Conservation (phyloP, 2,113 vertebrate species). For the Mellivora capensis region DNA sequence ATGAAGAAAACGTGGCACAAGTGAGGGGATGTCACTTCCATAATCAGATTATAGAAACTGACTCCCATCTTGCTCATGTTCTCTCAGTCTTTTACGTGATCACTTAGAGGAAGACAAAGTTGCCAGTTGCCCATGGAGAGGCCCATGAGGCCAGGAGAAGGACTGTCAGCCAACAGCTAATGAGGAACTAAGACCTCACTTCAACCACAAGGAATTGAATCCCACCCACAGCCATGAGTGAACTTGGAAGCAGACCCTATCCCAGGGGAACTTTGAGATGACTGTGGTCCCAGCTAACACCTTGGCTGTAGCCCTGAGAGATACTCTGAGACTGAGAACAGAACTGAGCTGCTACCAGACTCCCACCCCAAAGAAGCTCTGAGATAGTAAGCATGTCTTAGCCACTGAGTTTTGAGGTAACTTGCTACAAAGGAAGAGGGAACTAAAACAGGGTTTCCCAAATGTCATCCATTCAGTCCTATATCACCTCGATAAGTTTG, state of each 20-base stretch:
- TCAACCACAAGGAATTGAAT: not conserved
- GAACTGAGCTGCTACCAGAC: not conserved
- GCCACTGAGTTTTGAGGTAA: not conserved
- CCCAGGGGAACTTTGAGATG: no score
- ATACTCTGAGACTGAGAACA: not conserved
- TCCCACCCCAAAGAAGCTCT: not conserved
- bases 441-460: not conserved
- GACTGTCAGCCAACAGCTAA: not conserved
- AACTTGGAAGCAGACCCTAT: not conserved
- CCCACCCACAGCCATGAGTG: no score
- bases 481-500: not conserved
- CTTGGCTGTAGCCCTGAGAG: not conserved
- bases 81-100: no score
- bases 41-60: not conserved
- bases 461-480: no score
- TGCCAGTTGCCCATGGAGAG: rapidly evolving
- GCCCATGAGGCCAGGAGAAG: not conserved
- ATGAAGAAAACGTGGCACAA: not conserved
- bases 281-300: not conserved
- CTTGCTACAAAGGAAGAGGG: not conserved
- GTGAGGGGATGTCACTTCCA: not conserved
- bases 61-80: rapidly evolving
- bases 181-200: not conserved
- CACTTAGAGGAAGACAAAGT: not conserved
- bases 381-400: not conserved